Evolutionary conservation across 1,140 invertebrate species (phyloP), one percentile per base, ranked within the genome.

Genomic region (Mesaphorura yosii): DNA sequence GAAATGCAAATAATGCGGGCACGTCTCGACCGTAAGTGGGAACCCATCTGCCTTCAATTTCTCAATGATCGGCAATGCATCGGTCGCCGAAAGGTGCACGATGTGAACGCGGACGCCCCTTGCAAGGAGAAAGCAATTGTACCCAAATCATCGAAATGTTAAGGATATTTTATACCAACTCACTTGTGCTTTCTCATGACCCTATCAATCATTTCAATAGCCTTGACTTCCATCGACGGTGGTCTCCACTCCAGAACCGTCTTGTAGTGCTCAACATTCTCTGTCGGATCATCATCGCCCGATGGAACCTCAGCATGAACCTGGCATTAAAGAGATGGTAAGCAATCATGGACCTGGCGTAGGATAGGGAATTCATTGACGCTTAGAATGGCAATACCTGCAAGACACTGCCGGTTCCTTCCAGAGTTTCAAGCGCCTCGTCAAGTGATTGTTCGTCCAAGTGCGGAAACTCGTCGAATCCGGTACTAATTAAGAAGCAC

Each of bases 401-500:
- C 49, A 82, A 67, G 34, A 77, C 68, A 34, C 73, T 70, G 49
- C 72, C 69, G 1, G 76, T 77, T 48, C 73, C 72, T 62, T 76
- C 66, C 1, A 81, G 65, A 51, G 74, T 69, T 19, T 67, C 53
- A 48, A 81, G 69, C 3, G 78, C 76, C 53, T 69, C 63, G 51
- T 75, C 68, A 20, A 81, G 66, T 53, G 83, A 74, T 14, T 68
- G 50, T 53, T 71, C 66, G 14, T 66, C 72, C 0, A 83, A 77
- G 48, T 76, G 68, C 7, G 75, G 75, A 67, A 82, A 82, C 63
- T 82, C 79, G 3, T 79, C 75, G 0, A 80, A 74, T 15, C 79
- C 79, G 48, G 78, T 79, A 3, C 78, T 75, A 60, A 76, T 78
- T 3, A 85, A 67, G 51, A 83, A 83, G 65, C 82, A 83, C 68